Conservation (phyloP, 2,797 vertebrate species). For the Arctocebus calabarensis region DNA sequence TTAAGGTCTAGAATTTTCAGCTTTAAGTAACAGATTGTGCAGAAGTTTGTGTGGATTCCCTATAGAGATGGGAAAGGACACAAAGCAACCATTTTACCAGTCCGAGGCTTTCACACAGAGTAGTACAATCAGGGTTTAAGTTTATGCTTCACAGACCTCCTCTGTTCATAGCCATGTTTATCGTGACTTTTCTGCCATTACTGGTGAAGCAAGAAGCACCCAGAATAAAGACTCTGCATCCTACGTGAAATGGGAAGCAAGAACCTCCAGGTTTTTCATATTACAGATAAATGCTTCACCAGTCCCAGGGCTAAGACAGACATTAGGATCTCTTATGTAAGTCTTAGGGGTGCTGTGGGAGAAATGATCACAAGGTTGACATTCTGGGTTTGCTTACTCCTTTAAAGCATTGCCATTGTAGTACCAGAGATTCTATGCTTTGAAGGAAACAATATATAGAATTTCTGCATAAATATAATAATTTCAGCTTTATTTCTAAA, state of each 20-base stretch:
- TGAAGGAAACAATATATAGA: not conserved
- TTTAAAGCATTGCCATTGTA: slow-evolving; percentile 24
- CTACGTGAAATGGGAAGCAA: slow-evolving; percentile 46
- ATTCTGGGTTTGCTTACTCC: not conserved
- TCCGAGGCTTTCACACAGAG: slow-evolving; percentile 22
- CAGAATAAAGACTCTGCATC: slow-evolving; percentile 3
- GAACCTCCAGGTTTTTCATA: not conserved
- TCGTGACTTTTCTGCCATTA: slow-evolving; percentile 26
- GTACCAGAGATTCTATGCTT: not conserved
- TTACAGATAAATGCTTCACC: not conserved
- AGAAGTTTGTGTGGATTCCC: slow-evolving; percentile 66
- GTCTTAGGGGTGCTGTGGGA: not conserved
- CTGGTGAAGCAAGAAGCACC: not conserved
- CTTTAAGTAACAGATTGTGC: slow-evolving; percentile 63
- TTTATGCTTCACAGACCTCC: slow-evolving; percentile 46
- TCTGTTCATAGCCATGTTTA: slow-evolving; percentile 53
- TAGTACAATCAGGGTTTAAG: slow-evolving; percentile 69
- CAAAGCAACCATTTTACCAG: slow-evolving; percentile 71
- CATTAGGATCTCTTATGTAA: not conserved
- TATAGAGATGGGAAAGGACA: slow-evolving; percentile 47
- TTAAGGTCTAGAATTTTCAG: slow-evolving; percentile 60
- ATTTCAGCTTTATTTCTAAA: slow-evolving; percentile 48
- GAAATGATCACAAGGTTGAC: not conserved
- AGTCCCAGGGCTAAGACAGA: not conserved
- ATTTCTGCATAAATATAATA: slow-evolving; percentile 21